A percentile compares a stretch with the other conserved stretches of the same genome.
Evolutionary conservation across 2,888 invertebrate genomes (phyloP).

Genomic region (Opisthograptis luteolata): DNA sequence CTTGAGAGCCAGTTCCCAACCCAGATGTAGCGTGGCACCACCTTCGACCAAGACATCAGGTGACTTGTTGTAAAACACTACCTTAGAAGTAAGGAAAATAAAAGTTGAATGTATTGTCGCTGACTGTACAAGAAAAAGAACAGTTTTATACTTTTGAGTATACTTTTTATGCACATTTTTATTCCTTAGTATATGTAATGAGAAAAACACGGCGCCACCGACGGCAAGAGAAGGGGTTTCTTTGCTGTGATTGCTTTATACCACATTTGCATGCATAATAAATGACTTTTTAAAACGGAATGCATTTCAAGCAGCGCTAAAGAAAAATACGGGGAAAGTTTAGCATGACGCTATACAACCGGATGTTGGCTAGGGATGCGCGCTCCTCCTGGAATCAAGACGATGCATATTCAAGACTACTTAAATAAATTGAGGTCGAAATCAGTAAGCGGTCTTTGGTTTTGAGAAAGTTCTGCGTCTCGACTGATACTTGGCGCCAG

Average conservation of each 20-base stretch:
- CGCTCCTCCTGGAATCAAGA: not conserved
- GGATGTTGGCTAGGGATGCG: not conserved
- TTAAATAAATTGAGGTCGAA: not conserved
- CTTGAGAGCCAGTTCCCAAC: too few relatives aligned
- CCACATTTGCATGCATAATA: slow-evolving; percentile 35
- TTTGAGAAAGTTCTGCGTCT: too few relatives aligned
- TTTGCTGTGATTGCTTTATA: slow-evolving; percentile 27
- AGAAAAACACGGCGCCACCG: not conserved
- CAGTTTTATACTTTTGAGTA: too few relatives aligned
- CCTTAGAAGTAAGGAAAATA: too few relatives aligned
- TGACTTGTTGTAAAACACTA: too few relatives aligned
- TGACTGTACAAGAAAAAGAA: too few relatives aligned
- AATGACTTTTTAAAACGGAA: slow-evolving; percentile 35
- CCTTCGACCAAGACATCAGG: too few relatives aligned
- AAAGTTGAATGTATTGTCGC: too few relatives aligned
- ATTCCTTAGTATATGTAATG: not conserved
- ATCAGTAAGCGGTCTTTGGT: not conserved
- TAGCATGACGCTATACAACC: slow-evolving; percentile 15
- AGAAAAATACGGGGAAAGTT: slow-evolving; percentile 32
- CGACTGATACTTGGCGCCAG: too few relatives aligned
- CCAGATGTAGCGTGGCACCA: too few relatives aligned
- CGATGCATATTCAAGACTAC: slow-evolving; percentile 19
- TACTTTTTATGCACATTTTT: too few relatives aligned
- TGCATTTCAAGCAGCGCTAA: slow-evolving; percentile 31
- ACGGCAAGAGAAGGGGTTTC: not conserved